These are phyloP conservation scores for Drosophila bocqueti DNA, from an alignment of 1,140 invertebrate species.

Conservation along the genomic window DNA sequence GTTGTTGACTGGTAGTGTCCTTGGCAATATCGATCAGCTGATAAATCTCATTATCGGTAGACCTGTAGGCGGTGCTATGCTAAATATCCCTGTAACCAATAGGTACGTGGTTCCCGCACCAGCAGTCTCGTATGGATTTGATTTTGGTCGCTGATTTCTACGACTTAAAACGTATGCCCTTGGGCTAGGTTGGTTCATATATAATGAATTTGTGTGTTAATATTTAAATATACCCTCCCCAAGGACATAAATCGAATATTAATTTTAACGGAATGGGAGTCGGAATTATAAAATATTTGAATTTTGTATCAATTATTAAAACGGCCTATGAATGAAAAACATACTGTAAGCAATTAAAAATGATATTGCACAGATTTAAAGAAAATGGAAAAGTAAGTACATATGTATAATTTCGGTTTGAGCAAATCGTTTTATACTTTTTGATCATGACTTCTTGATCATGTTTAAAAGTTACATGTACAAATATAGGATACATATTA, in stretches of 20 bases:
- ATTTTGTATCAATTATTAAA: too few relatives aligned
- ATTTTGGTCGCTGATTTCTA: not conserved
- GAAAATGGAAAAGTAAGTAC: too few relatives aligned
- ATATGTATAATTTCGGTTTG: too few relatives aligned
- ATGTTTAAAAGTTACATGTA: too few relatives aligned
- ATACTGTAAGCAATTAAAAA: too few relatives aligned
- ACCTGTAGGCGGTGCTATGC: not conserved
- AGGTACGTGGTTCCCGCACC: not conserved
- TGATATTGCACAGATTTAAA: too few relatives aligned
- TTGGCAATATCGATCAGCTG: constrained; percentile 10
- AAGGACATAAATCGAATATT: not conserved
- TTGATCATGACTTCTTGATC: too few relatives aligned
- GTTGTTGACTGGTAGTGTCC: constrained; percentile 23
- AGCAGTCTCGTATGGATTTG: not conserved
- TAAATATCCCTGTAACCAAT: not conserved
- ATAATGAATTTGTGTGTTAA: not conserved
- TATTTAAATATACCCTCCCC: not conserved
- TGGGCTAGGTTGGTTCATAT: not conserved
- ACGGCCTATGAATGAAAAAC: too few relatives aligned
- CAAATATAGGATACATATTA: too few relatives aligned
- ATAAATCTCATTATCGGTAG: not conserved
- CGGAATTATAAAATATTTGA: not conserved
- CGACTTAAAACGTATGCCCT: not conserved
- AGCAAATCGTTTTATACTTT: too few relatives aligned
- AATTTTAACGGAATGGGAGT: not conserved